phyloP scores from a whole-genome alignment of 92 coral and sea anemone genomes.

The Metridium senile region DNA sequence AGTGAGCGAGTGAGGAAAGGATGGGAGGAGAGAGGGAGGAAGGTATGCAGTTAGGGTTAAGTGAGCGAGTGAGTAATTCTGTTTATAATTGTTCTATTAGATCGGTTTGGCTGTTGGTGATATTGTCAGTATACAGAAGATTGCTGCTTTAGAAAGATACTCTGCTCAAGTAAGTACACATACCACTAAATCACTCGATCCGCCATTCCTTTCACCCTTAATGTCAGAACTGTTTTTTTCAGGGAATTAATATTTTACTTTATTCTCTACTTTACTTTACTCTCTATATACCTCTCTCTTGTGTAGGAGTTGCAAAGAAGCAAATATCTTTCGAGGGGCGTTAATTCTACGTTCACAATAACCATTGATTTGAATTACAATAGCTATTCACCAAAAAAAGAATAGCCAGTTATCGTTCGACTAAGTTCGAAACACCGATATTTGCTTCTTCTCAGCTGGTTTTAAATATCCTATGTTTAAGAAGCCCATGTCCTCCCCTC shows the following conservation, averaged over 20 bases:
- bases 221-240: too few species aligned
- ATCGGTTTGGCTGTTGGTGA: conserved; percentile 59
- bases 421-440: too few species aligned
- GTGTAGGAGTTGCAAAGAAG: too few species aligned
- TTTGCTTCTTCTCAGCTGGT: too few species aligned
- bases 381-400: too few species aligned
- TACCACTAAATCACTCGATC: too few species aligned
- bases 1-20: neutral
- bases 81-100: conserved; percentile 5
- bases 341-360: too few species aligned
- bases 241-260: too few species aligned
- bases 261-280: neutral
- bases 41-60: neutral
- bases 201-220: neutral
- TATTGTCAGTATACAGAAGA: conserved; percentile 47
- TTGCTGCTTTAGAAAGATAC: conserved; percentile 40
- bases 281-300: neutral
- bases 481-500: too few species aligned
- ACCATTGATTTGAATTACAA: too few species aligned
- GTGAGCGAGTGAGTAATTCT: neutral
- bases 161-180: conserved; percentile 49
- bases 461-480: neutral
- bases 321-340: too few species aligned
- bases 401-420: too few species aligned
- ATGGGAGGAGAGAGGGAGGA: neutral